phyloP scores from a whole-genome alignment of 2,888 invertebrate species.

The Sphaeridia pumilis region DNA sequence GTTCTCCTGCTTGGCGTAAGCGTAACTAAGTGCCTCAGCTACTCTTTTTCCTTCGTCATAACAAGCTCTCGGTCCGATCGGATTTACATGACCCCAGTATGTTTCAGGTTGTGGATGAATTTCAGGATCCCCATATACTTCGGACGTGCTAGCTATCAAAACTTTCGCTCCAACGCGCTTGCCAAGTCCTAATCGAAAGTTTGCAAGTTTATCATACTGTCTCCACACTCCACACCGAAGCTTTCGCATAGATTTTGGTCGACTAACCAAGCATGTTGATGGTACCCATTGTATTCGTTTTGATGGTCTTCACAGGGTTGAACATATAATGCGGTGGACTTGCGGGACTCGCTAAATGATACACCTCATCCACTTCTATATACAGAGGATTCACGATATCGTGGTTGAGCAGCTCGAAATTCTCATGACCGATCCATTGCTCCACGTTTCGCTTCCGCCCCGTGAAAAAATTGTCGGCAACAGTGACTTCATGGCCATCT shows the following conservation, averaged over 20 bases:
- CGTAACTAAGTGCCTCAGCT: conserved; percentile 88
- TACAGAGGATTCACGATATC: conserved; percentile 96
- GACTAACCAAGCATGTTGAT: conserved; percentile 86
- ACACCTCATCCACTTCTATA: conserved; percentile 95
- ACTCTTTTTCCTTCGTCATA: conserved; percentile 99
- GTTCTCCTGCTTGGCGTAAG: conserved; percentile 94
- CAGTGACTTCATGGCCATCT: conserved; percentile 90
- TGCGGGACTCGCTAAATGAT: conserved; percentile 96
- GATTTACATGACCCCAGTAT: conserved; percentile 77
- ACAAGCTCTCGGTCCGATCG: conserved; percentile 76
- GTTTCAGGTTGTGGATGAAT: conserved; percentile 96
- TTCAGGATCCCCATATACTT: conserved; percentile 97
- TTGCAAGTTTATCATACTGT: too few species aligned
- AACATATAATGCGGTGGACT: conserved; percentile 99
- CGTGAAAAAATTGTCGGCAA: conserved; percentile 96
- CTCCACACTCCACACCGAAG: too few species aligned
- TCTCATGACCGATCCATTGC: conserved; percentile 98
- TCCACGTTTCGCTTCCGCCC: conserved; percentile 94
- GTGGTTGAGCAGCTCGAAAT: conserved; percentile 97
- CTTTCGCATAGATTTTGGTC: too few species aligned
- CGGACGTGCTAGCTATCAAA: conserved; percentile 94
- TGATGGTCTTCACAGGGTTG: conserved; percentile 98
- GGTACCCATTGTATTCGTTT: conserved; percentile 94
- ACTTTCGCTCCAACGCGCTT: conserved; percentile 85
- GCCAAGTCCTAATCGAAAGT: conserved; percentile 80